phyloP scores from a whole-genome alignment of 2,113 vertebrate species.

The Bettongia penicillata region DNA sequence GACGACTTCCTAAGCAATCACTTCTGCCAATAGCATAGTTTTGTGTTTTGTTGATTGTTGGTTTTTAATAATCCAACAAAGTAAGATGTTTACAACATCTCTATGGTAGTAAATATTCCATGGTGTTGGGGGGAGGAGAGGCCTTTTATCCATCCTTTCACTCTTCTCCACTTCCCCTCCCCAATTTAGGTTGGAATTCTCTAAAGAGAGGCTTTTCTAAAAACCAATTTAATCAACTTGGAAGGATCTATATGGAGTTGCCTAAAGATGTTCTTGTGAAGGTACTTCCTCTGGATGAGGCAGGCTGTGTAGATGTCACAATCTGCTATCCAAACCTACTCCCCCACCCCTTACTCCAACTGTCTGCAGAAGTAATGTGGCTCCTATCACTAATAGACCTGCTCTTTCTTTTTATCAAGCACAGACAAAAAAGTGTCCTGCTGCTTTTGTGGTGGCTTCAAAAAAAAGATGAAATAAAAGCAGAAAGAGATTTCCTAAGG shows the following conservation, averaged over 20 bases:
- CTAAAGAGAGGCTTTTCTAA: constrained; percentile 65
- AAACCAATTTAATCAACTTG: constrained; percentile 78
- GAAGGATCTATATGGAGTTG: constrained; percentile 67
- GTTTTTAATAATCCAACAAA: constrained; percentile 68
- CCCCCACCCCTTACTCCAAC: background rate
- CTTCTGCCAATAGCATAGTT: constrained; percentile 63
- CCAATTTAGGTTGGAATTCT: constrained; percentile 72
- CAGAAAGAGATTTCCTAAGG: background rate
- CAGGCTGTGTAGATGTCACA: constrained; percentile 56
- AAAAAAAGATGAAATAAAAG: background rate
- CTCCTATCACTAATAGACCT: constrained; percentile 47
- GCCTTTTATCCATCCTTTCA: constrained; percentile 28
- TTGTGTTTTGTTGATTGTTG: background rate
- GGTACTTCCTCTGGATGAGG: constrained; percentile 56
- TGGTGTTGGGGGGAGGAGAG: background rate
- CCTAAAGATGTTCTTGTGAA: constrained; percentile 63
- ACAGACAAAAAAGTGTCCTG: constrained; percentile 13
- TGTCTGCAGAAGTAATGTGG: constrained; percentile 30
- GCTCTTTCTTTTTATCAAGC: constrained; percentile 6
- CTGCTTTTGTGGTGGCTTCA: constrained; percentile 43
- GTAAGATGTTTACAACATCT: constrained; percentile 72
- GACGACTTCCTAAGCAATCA: constrained; percentile 81
- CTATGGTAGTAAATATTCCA: constrained; percentile 74
- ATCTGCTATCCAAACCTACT: constrained; percentile 54
- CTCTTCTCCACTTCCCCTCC: constrained; percentile 43